These are phyloP conservation scores for Synergus umbraculus DNA, from an alignment of 2,888 invertebrate species.

Conservation along the genomic window DNA sequence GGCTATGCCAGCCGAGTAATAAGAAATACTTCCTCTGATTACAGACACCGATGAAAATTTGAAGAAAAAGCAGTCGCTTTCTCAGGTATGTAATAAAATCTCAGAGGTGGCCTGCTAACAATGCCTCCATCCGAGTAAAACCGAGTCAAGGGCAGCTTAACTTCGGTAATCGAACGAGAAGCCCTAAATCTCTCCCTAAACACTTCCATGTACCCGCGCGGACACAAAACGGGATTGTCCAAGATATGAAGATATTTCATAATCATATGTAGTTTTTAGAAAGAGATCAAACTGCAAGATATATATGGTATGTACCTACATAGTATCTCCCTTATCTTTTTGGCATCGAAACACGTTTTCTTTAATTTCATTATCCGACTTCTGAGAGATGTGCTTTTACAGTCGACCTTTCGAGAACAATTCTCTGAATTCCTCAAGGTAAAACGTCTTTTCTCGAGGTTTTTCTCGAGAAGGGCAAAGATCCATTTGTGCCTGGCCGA, in stretches of 20 bases:
- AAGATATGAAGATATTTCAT: background rate
- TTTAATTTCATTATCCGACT: conserved; percentile 1
- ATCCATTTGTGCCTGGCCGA: conserved; percentile 41
- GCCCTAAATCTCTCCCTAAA: too few species aligned
- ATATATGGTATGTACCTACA: background rate
- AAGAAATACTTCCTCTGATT: background rate
- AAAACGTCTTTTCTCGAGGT: conserved; percentile 44
- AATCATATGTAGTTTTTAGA: background rate
- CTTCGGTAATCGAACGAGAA: too few species aligned
- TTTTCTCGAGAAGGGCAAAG: conserved; percentile 42
- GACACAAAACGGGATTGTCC: background rate
- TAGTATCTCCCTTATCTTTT: background rate
- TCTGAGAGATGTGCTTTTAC: background rate
- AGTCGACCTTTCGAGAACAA: background rate
- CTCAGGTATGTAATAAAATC: conserved; percentile 1
- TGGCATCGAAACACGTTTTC: background rate
- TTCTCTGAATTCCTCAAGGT: conserved; percentile 43
- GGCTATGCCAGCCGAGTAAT: conserved; percentile 6
- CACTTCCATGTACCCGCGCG: too few species aligned
- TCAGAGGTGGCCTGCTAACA: conserved; percentile 16
- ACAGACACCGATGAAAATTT: background rate
- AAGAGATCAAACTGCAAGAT: background rate
- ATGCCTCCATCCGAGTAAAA: background rate
- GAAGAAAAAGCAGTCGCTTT: background rate
- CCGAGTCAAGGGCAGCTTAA: too few species aligned